These are phyloP conservation scores for Lithophane socia DNA, from an alignment of 2,888 invertebrate species.

Conservation along the genomic window DNA sequence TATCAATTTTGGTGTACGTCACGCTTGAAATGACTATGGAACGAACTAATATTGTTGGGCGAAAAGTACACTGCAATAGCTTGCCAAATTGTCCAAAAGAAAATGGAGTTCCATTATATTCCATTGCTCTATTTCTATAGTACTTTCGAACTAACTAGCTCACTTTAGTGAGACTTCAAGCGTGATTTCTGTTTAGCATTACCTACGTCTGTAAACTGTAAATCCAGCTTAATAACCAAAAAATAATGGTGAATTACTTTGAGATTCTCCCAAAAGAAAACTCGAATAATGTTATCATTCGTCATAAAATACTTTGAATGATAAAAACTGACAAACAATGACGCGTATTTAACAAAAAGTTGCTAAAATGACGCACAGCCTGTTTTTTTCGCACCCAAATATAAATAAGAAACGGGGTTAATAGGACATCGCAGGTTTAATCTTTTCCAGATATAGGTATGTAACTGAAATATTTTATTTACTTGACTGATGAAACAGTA, in stretches of 20 bases:
- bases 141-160: background rate
- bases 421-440: conserved; percentile 55
- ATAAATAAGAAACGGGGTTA: conserved; percentile 54
- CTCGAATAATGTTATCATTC: conserved; percentile 33
- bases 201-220: background rate
- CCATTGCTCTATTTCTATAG: background rate
- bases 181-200: background rate
- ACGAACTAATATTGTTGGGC: background rate
- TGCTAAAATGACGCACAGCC: conserved; percentile 56
- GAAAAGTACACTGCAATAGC: background rate
- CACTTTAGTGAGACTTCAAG: too few species aligned
- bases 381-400: conserved; percentile 31
- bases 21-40: background rate
- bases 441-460: conserved; percentile 31
- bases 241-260: background rate
- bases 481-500: conserved; percentile 34
- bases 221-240: background rate
- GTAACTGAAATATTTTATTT: conserved; percentile 9
- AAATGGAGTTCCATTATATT: background rate
- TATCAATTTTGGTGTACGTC: background rate
- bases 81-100: background rate
- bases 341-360: conserved; percentile 34
- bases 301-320: conserved; percentile 29
- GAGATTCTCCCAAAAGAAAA: background rate
- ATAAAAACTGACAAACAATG: conserved; percentile 55